Conservation (phyloP, 2,113 vertebrate species). For the Trachemys scripta region DNA sequence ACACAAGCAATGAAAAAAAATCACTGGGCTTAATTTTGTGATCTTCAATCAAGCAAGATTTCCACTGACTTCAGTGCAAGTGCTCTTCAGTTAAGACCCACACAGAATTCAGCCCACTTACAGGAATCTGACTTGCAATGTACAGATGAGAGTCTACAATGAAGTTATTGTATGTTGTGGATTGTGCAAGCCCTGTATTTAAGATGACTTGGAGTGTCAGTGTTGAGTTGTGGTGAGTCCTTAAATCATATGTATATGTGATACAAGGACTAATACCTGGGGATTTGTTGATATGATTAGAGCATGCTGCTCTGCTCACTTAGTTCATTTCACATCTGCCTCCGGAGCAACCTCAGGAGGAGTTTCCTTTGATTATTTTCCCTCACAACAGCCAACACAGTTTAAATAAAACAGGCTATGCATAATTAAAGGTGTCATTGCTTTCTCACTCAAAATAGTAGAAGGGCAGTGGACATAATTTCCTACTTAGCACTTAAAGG, state of each 20-base stretch:
- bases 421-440: constrained; percentile 78
- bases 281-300: constrained; percentile 75
- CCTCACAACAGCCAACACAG: constrained; percentile 67
- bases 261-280: constrained; percentile 63
- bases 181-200: constrained; percentile 55
- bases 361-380: constrained; percentile 71
- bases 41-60: not conserved
- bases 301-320: constrained; percentile 58
- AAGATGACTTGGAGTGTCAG: constrained; percentile 72
- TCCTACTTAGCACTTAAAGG: constrained; percentile 70
- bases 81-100: not conserved
- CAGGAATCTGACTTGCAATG: constrained; percentile 13
- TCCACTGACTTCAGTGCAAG: not conserved
- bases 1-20: not conserved
- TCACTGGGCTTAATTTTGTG: not conserved
- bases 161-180: not conserved
- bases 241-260: constrained; percentile 67
- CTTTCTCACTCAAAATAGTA: constrained; percentile 76
- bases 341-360: constrained; percentile 71
- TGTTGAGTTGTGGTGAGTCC: constrained; percentile 72
- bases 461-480: constrained; percentile 75
- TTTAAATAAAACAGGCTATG: constrained; percentile 78
- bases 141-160: constrained; percentile 31
- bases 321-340: constrained; percentile 74
- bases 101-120: constrained; percentile 16